Evolutionary conservation across 2,888 invertebrate genomes (phyloP).

Genomic region (Daptonema setosum): DNA sequence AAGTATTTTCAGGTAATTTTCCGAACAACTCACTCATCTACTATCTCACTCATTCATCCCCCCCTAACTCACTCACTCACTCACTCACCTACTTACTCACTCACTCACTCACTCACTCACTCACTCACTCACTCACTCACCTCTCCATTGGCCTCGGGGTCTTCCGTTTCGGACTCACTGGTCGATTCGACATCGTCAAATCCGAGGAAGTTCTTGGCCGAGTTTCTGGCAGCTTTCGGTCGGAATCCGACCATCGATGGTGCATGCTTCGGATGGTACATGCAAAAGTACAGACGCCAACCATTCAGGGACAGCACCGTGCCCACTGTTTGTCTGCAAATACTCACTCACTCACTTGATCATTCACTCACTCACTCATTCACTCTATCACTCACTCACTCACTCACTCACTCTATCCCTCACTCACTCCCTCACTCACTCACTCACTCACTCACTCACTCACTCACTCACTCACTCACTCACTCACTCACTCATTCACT

Average conservation of each 20-base stretch:
- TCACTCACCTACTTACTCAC: too few relatives aligned
- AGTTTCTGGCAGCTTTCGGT: not conserved
- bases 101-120: too few relatives aligned
- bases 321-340: slow-evolving; percentile 76
- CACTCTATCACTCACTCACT: not conserved
- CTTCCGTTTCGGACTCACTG: slow-evolving; percentile 10
- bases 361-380: not conserved
- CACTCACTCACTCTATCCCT: not conserved
- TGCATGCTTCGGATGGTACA: slow-evolving; percentile 88
- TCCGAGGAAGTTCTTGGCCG: slow-evolving; percentile 8
- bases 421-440: not conserved
- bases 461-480: not conserved
- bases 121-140: too few relatives aligned
- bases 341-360: not conserved
- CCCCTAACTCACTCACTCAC: too few relatives aligned
- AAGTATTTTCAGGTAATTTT: too few relatives aligned
- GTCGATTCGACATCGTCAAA: slow-evolving; percentile 10
- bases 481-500: not conserved
- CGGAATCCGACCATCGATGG: slow-evolving; percentile 8
- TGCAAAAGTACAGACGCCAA: slow-evolving; percentile 87
- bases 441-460: not conserved
- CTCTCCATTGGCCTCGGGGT: slow-evolving; percentile 6
- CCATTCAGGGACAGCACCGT: slow-evolving; percentile 87
- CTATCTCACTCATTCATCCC: too few relatives aligned
- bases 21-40: too few relatives aligned